These are phyloP conservation scores for Agapornis canus DNA, from an alignment of 2,797 vertebrate genomes.

Conservation along the genomic window DNA sequence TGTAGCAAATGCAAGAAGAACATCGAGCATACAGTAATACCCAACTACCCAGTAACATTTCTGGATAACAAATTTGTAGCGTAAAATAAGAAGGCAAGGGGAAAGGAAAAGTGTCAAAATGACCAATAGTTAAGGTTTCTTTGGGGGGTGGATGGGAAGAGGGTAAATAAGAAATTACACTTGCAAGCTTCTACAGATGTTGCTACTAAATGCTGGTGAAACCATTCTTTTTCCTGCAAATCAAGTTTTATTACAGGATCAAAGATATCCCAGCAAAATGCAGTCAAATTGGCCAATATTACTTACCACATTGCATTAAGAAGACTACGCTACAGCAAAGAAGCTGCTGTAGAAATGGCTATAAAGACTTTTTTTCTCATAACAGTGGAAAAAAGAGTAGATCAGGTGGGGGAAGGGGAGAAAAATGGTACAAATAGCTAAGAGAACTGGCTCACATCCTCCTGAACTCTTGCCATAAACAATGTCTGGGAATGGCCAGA, in stretches of 20 bases:
- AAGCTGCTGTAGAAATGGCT: neutral
- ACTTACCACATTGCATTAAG: neutral
- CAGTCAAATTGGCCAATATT: neutral
- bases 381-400: constrained; percentile 39
- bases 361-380: neutral
- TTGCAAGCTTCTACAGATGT: neutral
- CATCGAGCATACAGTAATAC: neutral
- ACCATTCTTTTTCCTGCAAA: neutral
- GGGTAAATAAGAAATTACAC: neutral
- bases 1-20: neutral
- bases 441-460: constrained; percentile 46
- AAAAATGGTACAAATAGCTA: constrained; percentile 65
- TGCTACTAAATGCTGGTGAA: neutral
- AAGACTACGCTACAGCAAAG: neutral
- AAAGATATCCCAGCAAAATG: neutral
- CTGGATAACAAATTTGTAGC: neutral
- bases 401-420: neutral
- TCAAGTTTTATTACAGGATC: neutral
- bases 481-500: constrained; percentile 71
- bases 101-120: neutral
- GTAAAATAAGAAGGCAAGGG: neutral
- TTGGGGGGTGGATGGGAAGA: neutral
- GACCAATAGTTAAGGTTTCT: neutral
- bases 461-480: constrained; percentile 64
- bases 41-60: neutral